phyloP scores from a whole-genome alignment of 2,797 vertebrate species.

The Pristis pectinata region DNA sequence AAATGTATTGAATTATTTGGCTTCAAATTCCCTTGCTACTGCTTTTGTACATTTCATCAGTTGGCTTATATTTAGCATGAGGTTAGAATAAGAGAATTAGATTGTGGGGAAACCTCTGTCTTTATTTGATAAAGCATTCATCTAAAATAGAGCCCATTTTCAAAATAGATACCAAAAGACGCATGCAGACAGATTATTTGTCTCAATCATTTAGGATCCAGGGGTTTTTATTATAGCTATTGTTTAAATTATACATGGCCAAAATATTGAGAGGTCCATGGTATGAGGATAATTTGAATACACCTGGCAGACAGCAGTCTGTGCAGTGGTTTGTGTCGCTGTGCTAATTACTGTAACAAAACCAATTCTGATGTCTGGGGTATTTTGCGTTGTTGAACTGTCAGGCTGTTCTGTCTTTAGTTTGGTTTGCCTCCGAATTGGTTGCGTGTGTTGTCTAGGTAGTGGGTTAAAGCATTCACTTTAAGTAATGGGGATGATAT shows the following conservation, averaged over 20 bases:
- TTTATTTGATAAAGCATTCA: background rate
- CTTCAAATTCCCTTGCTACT: no score
- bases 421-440: background rate
- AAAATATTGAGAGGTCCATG: background rate
- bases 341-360: background rate
- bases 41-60: background rate
- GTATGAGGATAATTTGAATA: background rate
- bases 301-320: background rate
- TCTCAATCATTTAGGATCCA: background rate
- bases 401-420: background rate
- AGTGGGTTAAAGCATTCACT: background rate
- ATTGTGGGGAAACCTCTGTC: background rate
- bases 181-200: background rate
- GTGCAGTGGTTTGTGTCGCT: background rate
- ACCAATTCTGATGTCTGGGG: background rate
- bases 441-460: background rate
- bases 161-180: background rate
- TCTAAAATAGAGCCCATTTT: slow-evolving; percentile 17
- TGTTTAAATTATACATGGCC: background rate
- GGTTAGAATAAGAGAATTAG: background rate
- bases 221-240: background rate
- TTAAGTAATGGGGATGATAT: background rate
- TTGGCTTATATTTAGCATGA: background rate
- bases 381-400: background rate
- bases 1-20: no score